Conservation (phyloP, 2,797 vertebrate species). For the Apogon talboti region DNA sequence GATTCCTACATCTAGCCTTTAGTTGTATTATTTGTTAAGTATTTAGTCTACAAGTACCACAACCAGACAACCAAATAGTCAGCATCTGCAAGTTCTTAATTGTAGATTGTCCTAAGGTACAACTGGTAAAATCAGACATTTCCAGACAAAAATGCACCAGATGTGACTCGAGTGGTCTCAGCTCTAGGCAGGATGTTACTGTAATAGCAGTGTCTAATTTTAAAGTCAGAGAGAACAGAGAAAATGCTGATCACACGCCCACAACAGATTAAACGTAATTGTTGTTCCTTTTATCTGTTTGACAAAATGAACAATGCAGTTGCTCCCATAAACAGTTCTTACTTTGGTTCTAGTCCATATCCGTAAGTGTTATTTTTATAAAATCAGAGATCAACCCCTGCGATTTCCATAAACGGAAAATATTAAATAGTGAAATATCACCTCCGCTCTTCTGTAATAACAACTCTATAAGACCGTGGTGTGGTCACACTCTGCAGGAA, state of each 20-base stretch:
- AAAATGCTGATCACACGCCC: constrained; percentile 1
- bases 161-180: neutral
- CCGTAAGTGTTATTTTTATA: too few relatives aligned
- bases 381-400: too few relatives aligned
- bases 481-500: neutral
- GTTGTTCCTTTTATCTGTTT: neutral
- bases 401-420: too few relatives aligned
- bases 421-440: too few relatives aligned
- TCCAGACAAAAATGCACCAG: neutral
- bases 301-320: neutral
- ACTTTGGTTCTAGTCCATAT: too few relatives aligned
- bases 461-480: neutral
- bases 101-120: neutral
- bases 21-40: neutral
- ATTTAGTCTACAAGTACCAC: neutral
- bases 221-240: neutral
- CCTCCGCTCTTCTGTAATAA: neutral
- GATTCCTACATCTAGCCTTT: too few relatives aligned
- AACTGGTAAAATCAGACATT: too few relatives aligned
- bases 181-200: neutral
- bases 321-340: neutral
- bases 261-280: constrained; percentile 1
- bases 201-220: neutral
- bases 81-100: neutral
- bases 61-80: neutral